Evolutionary conservation across 2,113 vertebrate species (phyloP).

Genomic region (Carassius gibelio): DNA sequence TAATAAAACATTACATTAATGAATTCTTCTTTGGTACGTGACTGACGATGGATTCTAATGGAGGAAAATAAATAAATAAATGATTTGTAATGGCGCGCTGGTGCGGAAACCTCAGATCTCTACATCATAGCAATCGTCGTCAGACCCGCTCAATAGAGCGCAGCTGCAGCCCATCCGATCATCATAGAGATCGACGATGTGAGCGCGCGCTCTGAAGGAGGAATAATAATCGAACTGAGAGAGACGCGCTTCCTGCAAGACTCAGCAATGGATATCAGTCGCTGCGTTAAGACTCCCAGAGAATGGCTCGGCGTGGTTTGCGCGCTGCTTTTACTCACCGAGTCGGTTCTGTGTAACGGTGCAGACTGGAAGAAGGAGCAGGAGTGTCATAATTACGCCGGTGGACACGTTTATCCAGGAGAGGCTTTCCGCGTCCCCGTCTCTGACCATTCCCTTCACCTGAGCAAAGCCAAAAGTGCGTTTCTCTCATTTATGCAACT

Average conservation of each 20-base stretch:
- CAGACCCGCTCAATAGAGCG: neutral
- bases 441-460: slow-evolving; percentile 89
- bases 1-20: too few species aligned
- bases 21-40: neutral
- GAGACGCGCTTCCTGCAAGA: slow-evolving; percentile 38
- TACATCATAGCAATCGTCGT: neutral
- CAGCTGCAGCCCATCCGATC: neutral
- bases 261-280: slow-evolving; percentile 32
- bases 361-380: slow-evolving; percentile 68
- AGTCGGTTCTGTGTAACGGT: slow-evolving; percentile 48
- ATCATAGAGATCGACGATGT: neutral
- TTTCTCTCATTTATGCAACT: slow-evolving; percentile 41
- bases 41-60: neutral
- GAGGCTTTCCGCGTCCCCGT: slow-evolving; percentile 82
- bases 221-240: slow-evolving; percentile 4
- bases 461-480: slow-evolving; percentile 96
- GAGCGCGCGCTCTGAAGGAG: neutral
- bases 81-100: neutral
- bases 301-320: slow-evolving; percentile 45
- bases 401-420: slow-evolving; percentile 91
- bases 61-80: neutral
- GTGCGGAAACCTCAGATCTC: neutral
- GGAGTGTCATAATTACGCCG: slow-evolving; percentile 90
- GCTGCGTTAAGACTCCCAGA: neutral
- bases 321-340: slow-evolving; percentile 53